Evolutionary conservation across 2,797 vertebrate species (phyloP), one percentile per base, ranked within the genome.

Genomic region (Zalophus californianus): DNA sequence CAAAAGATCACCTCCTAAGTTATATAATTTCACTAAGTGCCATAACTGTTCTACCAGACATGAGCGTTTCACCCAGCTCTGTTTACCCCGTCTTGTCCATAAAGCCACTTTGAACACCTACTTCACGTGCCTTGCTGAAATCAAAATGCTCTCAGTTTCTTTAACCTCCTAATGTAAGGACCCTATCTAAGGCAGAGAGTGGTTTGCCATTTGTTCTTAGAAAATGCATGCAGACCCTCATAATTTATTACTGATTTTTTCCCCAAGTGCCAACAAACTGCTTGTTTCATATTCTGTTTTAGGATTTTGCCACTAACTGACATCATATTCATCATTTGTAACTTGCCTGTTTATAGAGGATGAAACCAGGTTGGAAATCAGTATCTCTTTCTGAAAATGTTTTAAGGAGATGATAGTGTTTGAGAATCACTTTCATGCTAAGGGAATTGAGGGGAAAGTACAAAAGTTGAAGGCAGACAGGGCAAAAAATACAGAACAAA

Each of bases 241-340:
- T 60, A 70, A 93, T 86, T 56, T 52, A 82, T 29, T 72, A 68
- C 29, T 41, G 29, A 60, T 70, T 91, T 97, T 88, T 15, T 14
- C 27, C 12, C 29, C 38, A 91, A 52, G 48, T 27, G 44, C 32
- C 79, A 83, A 80, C 25, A 54, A 78, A 82, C 35, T 25, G 66
- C 44, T 64, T 70, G 38, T 41, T 88, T 86, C 58, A 86, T 83
- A 85, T 79, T 78, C 38, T 96, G 25, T 77, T 92, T 82, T 52
- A 90, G 86, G 27, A 44, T 68, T 96, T 86, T 96, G 23, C 60
- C 21, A 75, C 7, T 70, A 52, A 87, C 38, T 82, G 77, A 87
- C n/a, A 62, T 91, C 29, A 91, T 12, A 88, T 38, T 85, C 72
- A 66, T 35, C 75, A 32, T 72, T 56, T 92, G 21, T 64, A 77